A percentile compares a stretch with the other conserved stretches of the same genome.
Conservation (phyloP, 2,797 vertebrate genomes). For the Todus mexicanus region DNA sequence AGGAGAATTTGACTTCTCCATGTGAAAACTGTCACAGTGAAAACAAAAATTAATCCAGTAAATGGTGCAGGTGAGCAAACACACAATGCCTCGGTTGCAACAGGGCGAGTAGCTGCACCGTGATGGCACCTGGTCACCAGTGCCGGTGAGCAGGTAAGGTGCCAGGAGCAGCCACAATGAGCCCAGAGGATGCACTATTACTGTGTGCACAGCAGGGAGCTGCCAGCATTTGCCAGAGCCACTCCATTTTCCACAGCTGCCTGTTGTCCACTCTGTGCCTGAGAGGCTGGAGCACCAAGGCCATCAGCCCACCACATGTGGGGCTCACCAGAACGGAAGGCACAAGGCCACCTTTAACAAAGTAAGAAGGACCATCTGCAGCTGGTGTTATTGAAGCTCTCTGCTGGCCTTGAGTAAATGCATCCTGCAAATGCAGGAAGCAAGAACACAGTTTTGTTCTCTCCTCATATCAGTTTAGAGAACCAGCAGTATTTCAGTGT, state of each 20-base stretch:
- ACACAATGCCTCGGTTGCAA: neutral
- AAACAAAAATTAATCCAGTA: neutral
- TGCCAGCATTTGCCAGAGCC: neutral
- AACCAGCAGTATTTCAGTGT: neutral
- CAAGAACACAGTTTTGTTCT: neutral
- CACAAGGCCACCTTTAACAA: neutral
- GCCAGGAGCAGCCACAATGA: rapidly evolving
- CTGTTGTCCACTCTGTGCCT: neutral
- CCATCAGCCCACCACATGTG: rapidly evolving
- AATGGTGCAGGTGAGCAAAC: neutral
- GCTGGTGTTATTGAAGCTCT: neutral
- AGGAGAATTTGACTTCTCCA: neutral
- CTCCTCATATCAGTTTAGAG: neutral
- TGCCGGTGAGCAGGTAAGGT: neutral
- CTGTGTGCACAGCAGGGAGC: neutral
- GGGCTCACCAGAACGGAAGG: neutral
- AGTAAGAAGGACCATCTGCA: neutral
- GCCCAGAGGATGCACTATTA: neutral
- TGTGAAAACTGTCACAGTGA: neutral
- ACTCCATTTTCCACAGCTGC: neutral
- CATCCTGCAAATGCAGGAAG: neutral
- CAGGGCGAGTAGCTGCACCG: neutral
- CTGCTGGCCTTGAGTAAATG: neutral
- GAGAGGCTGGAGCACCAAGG: neutral
- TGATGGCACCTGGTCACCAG: neutral